Conservation (phyloP, 2,888 invertebrate species). For the Scaptomyza tumidula region DNA sequence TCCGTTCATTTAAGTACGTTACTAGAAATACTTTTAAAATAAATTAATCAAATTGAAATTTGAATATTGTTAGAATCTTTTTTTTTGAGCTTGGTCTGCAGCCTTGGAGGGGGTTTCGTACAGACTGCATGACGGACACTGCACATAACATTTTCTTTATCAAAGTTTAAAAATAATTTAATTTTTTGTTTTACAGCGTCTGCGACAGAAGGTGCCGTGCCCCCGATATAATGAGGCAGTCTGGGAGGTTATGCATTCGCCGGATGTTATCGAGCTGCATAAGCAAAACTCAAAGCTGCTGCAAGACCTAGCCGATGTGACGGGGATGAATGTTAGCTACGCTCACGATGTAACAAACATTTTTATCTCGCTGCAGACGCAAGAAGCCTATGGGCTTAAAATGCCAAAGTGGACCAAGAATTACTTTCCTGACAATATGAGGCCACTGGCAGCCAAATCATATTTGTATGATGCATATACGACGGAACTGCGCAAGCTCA, state of each 20-base stretch:
- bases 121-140: too few species aligned
- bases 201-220: slow-evolving; percentile 87
- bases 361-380: slow-evolving; percentile 87
- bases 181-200: slow-evolving; percentile 79
- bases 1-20: too few species aligned
- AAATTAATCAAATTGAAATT: too few species aligned
- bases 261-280: slow-evolving; percentile 84
- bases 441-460: slow-evolving; percentile 85
- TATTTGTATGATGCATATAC: slow-evolving; percentile 87
- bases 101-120: too few species aligned
- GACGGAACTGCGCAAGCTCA: slow-evolving; percentile 86
- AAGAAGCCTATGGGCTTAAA: slow-evolving; percentile 86
- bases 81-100: too few species aligned
- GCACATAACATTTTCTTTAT: too few species aligned
- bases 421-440: slow-evolving; percentile 87
- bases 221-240: slow-evolving; percentile 87
- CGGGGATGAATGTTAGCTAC: slow-evolving; percentile 86
- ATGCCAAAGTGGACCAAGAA: slow-evolving; percentile 87
- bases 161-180: too few species aligned
- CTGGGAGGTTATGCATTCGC: slow-evolving; percentile 83
- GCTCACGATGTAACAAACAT: slow-evolving; percentile 88
- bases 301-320: slow-evolving; percentile 85
- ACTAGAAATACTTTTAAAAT: too few species aligned
- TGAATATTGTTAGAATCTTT: too few species aligned
- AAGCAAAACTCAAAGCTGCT: slow-evolving; percentile 85